A percentile compares a stretch with the other conserved stretches of the same genome.
These are phyloP conservation scores for Balaeniceps rex DNA, from an alignment of 2,113 vertebrate species.

Conservation along the genomic window DNA sequence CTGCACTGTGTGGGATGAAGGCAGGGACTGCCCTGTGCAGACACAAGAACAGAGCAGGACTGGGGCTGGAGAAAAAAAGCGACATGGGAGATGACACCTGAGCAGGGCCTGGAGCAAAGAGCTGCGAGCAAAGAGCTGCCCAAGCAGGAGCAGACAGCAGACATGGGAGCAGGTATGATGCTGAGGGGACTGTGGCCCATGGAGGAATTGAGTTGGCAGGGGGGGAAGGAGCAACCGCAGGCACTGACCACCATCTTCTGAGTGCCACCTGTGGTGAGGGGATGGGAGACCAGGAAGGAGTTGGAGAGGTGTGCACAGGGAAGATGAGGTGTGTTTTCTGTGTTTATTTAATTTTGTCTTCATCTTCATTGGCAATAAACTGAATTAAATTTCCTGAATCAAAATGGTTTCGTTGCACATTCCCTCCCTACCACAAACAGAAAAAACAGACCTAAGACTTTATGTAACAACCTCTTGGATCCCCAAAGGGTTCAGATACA, in stretches of 20 bases:
- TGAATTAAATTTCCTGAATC: not conserved
- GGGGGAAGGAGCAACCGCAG: no score
- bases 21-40: not conserved
- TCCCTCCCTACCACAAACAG: not conserved
- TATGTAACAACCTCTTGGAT: not conserved
- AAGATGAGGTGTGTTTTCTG: not conserved
- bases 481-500: not conserved
- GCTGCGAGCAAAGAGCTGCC: no score
- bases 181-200: not conserved
- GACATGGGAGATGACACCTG: rapidly evolving
- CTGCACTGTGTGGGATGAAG: not conserved
- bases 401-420: not conserved
- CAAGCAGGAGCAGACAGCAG: not conserved
- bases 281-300: not conserved
- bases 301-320: not conserved
- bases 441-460: not conserved
- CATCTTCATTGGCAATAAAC: not conserved
- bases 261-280: not conserved
- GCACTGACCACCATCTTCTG: not conserved
- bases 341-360: not conserved
- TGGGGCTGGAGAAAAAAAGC: not conserved
- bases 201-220: not conserved
- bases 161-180: rapidly evolving
- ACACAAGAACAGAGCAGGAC: not conserved
- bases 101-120: not conserved